Base-by-base conservation (phyloP, 2,797 vertebrate genomes). In the Picus viridis region DNA sequence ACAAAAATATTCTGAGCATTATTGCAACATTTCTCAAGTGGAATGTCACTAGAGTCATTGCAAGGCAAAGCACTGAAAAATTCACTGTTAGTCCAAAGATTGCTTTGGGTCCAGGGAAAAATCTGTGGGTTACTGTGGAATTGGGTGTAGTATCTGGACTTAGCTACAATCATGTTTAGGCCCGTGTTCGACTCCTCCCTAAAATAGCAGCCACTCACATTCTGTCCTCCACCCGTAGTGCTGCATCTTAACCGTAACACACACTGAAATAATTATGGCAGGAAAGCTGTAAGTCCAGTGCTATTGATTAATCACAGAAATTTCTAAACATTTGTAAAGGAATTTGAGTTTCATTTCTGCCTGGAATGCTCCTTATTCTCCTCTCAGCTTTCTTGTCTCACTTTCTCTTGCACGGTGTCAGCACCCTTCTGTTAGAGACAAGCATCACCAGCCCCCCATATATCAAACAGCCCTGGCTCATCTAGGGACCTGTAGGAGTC, bases 71-170 rank as follows among this genome's bases (percentile, higher is more conserved):
- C 87, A 62, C 62, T 86, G 71, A 92, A 79, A 74, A 94, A 92
- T 88, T 94, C 89, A 77, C 69, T 9, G 4, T 92, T 86, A 82
- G 51, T 86, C 89, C 65, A 45, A 32, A 69, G 34, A 54, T 47
- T 43, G 16, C 41, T 74, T 34, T 23, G 57, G 34, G 23, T 86
- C 80, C 91, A 88, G 88, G 89, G 89, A 92, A 89, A 92, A 36
- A 61, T 72, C 83, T 76, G 68, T 77, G 92, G 90, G 74, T 84
- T 91, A 8, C 30, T 80, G 89, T 77, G 71, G 89, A 23, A 71
- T 7, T 95, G 93, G 93, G 94, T 95, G 93, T 95, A 96, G 95
- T 89, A 93, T 92, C 87, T 82, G 71, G 86, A 62, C 89, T 64
- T 74, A 49, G 74, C 93, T 57, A 72, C 68, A 73, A n/a, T 81